These are phyloP conservation scores for Epistrophella euchroma DNA, from an alignment of 2,888 invertebrate species.

Conservation along the genomic window DNA sequence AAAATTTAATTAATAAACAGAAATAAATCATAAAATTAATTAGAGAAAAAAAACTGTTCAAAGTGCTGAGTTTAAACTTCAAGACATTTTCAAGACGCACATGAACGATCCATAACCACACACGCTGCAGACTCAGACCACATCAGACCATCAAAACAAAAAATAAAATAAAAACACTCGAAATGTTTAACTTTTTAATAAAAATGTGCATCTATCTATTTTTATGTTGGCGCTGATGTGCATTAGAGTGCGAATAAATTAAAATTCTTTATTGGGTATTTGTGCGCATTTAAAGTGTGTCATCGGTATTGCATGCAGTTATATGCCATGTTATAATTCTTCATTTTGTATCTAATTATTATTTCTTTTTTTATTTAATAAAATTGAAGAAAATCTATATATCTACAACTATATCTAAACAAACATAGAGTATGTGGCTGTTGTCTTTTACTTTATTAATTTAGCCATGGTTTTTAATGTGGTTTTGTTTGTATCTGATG, in stretches of 20 bases:
- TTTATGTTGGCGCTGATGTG: slow-evolving; percentile 65
- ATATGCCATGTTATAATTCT: slow-evolving; percentile 39
- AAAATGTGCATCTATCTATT: slow-evolving; percentile 66
- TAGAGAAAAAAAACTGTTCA: not conserved
- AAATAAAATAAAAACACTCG: slow-evolving; percentile 11
- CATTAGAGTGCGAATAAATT: slow-evolving; percentile 70
- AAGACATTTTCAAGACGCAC: not conserved
- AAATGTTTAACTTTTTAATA: slow-evolving; percentile 57
- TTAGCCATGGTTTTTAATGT: slow-evolving; percentile 6
- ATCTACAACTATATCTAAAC: not conserved
- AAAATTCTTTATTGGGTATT: slow-evolving; percentile 59
- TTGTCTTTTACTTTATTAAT: slow-evolving; percentile 13
- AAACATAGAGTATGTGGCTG: slow-evolving; percentile 6
- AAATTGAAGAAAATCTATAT: slow-evolving; percentile 55
- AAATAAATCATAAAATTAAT: not conserved
- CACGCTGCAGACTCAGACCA: not conserved
- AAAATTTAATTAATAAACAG: not conserved
- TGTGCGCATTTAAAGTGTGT: slow-evolving; percentile 60
- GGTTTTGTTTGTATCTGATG: not conserved
- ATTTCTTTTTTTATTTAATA: slow-evolving; percentile 30
- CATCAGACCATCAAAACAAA: no score
- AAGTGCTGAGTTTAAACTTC: not conserved
- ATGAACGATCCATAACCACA: not conserved
- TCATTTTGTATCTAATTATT: slow-evolving; percentile 29
- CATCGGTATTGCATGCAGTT: slow-evolving; percentile 16